Evolutionary conservation across 2,888 invertebrate genomes (phyloP).

Genomic region (Tipula confusa): DNA sequence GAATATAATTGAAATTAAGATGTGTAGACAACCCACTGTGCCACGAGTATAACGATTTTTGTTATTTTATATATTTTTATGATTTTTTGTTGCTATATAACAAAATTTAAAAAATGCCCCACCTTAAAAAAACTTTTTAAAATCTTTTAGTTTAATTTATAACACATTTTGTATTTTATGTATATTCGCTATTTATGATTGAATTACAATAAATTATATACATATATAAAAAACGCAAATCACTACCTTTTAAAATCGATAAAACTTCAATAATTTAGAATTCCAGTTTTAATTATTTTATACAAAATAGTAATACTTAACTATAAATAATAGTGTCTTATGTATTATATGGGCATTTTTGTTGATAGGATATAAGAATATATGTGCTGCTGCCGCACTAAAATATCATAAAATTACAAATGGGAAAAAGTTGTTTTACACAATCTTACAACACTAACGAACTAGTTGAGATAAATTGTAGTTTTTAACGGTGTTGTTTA

Average conservation of each 20-base stretch:
- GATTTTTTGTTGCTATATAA: neutral
- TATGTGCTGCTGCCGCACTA: neutral
- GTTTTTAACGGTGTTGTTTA: neutral
- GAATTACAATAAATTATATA: neutral
- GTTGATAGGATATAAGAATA: neutral
- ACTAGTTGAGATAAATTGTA: neutral
- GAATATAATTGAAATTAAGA: neutral
- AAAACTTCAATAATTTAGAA: neutral
- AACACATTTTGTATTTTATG: neutral
- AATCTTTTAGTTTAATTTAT: neutral
- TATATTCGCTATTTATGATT: constrained; percentile 12
- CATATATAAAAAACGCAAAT: neutral
- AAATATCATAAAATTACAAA: neutral
- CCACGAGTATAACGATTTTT: neutral
- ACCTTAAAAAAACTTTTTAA: neutral
- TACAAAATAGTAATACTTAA: neutral
- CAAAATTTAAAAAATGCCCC: neutral
- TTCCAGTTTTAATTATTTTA: constrained; percentile 12
- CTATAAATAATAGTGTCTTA: neutral
- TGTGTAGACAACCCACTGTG: constrained; percentile 12
- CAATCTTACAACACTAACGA: neutral
- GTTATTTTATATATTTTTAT: neutral
- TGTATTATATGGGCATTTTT: neutral
- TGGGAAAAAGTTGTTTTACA: neutral
- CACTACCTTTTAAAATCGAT: neutral